Evolutionary conservation across 2,113 vertebrate species (phyloP).

Genomic region (Piaya cayana): DNA sequence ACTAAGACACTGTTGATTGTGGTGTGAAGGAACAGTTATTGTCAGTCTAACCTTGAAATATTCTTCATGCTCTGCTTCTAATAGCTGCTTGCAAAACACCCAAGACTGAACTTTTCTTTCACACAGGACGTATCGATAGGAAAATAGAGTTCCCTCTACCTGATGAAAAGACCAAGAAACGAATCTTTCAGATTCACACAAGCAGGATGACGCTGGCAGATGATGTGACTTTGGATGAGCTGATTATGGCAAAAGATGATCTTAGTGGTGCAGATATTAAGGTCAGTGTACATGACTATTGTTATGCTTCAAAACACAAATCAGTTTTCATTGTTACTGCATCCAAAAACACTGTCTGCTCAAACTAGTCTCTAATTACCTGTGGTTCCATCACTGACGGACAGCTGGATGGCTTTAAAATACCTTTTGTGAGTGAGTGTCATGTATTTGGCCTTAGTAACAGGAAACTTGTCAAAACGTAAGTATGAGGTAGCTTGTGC

Average conservation of each 20-base stretch:
- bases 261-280: slow-evolving; percentile 98
- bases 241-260: slow-evolving; percentile 97
- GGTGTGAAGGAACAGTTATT: neutral
- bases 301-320: neutral
- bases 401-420: neutral
- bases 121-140: slow-evolving; percentile 91
- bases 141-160: slow-evolving; percentile 99
- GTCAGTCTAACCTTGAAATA: neutral
- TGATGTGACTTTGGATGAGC: slow-evolving; percentile 92
- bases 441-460: neutral
- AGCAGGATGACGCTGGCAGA: slow-evolving; percentile 94
- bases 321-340: neutral
- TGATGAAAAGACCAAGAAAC: slow-evolving; percentile 95
- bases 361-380: neutral
- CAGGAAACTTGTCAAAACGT: neutral
- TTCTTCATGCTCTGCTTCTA: neutral
- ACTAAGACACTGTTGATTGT: neutral
- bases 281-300: slow-evolving; percentile 62
- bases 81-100: neutral
- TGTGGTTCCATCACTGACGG: neutral
- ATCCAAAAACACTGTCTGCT: neutral
- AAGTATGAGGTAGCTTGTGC: neutral
- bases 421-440: neutral
- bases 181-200: slow-evolving; percentile 98
- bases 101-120: neutral